phyloP scores from a whole-genome alignment of 1,140 invertebrate species.

The Periplaneta americana region DNA sequence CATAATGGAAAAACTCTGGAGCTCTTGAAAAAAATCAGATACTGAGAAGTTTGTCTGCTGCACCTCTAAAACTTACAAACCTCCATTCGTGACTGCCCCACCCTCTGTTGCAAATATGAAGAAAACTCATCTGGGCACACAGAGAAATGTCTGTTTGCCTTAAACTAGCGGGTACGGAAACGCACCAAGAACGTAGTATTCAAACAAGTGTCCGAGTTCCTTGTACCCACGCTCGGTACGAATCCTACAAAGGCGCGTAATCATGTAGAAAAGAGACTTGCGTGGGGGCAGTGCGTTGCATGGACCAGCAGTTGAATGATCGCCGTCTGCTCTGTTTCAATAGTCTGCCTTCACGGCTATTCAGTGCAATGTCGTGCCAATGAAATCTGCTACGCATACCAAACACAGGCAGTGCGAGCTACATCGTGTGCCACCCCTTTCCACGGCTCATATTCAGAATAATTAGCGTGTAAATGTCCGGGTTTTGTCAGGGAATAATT shows the following conservation, averaged over 20 bases:
- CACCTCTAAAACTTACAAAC: not conserved
- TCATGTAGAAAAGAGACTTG: not conserved
- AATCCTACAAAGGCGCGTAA: no score
- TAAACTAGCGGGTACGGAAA: not conserved
- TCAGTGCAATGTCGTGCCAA: not conserved
- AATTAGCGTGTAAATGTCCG: no score
- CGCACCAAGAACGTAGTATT: not conserved
- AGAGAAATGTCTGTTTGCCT: not conserved
- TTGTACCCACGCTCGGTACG: not conserved
- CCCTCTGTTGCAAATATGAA: not conserved
- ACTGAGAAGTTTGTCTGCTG: not conserved
- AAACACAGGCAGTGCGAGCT: no score
- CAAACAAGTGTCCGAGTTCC: not conserved
- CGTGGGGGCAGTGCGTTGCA: not conserved
- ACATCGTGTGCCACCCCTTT: no score
- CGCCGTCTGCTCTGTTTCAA: not conserved
- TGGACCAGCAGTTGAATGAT: not conserved
- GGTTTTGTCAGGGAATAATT: no score
- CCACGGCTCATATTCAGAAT: no score
- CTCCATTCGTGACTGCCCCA: no score
- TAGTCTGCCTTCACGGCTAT: not conserved
- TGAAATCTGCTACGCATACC: not conserved
- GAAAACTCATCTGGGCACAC: not conserved
- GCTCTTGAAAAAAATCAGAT: no score
- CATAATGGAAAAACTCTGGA: no score